Conservation (phyloP, 1,140 invertebrate genomes). For the Oedothorax gibbosus region DNA sequence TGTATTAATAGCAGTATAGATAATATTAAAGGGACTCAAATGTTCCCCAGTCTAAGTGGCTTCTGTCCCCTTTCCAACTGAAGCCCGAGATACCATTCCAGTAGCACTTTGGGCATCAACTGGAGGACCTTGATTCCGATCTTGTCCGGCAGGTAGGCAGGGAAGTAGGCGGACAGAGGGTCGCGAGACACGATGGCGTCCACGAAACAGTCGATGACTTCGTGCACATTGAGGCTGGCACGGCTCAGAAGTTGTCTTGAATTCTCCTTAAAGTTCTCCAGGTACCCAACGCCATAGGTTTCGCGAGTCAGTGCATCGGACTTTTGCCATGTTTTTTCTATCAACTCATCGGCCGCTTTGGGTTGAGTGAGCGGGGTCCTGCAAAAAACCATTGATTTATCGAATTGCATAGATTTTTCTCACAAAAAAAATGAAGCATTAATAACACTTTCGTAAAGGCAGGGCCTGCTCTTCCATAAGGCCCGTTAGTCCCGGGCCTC, state of each 20-base stretch:
- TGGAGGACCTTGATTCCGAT: constrained; percentile 8
- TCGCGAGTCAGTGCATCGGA: constrained; percentile 64
- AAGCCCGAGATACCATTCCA: neutral
- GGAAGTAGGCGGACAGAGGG: constrained; percentile 30
- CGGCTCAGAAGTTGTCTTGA: neutral
- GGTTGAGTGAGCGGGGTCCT: constrained; percentile 67
- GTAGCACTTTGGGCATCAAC: neutral
- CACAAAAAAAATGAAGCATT: neutral
- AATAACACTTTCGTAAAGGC: too few relatives aligned
- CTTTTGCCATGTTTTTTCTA: constrained; percentile 66
- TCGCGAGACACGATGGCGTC: constrained; percentile 31
- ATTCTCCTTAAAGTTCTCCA: constrained; percentile 65
- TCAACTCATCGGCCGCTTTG: constrained; percentile 59
- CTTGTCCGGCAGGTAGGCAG: constrained; percentile 27
- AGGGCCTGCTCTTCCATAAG: too few relatives aligned
- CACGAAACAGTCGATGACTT: constrained; percentile 43
- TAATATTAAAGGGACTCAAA: too few relatives aligned
- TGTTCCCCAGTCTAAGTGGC: too few relatives aligned
- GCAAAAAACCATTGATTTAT: neutral
- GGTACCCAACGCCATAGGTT: constrained; percentile 68
- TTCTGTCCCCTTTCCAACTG: too few relatives aligned
- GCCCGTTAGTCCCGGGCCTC: too few relatives aligned
- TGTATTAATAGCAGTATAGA: too few relatives aligned
- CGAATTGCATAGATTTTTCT: neutral
- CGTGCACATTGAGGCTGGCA: neutral